Conservation (phyloP, 2,888 invertebrate genomes). For the Sarcophaga subvicina region DNA sequence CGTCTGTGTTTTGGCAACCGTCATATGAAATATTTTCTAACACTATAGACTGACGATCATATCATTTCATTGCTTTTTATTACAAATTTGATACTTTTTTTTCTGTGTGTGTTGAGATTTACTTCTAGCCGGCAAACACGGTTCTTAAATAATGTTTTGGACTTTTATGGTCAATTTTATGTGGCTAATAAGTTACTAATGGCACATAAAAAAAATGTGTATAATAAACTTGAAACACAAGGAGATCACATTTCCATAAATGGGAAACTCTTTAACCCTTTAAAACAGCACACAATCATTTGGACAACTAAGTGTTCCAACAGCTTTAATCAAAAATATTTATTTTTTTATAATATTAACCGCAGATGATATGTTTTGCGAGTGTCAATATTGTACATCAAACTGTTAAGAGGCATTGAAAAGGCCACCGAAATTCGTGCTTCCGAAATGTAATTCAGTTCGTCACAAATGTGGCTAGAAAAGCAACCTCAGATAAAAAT, state of each 20-base stretch:
- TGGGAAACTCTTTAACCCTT: slow-evolving; percentile 45
- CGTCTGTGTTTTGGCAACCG: slow-evolving; percentile 2
- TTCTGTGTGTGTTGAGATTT: slow-evolving; percentile 33
- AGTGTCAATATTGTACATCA: no score
- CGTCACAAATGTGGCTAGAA: no score
- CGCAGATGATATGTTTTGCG: no score
- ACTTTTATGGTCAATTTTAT: slow-evolving; percentile 62
- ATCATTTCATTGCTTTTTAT: slow-evolving; percentile 54
- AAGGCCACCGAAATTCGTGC: no score
- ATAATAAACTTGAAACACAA: slow-evolving; percentile 31
- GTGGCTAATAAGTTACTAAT: slow-evolving; percentile 47
- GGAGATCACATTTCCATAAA: slow-evolving; percentile 54
- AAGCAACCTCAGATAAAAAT: no score
- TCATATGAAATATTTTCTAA: slow-evolving; percentile 61
- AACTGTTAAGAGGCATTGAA: no score
- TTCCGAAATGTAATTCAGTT: no score
- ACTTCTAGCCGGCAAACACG: slow-evolving; percentile 54
- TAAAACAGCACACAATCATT: neutral
- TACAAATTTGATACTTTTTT: slow-evolving; percentile 65
- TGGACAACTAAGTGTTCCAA: no score
- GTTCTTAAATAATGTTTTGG: slow-evolving; percentile 54
- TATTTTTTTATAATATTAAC: no score
- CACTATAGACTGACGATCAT: slow-evolving; percentile 34
- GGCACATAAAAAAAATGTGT: slow-evolving; percentile 55
- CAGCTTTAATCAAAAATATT: no score